These are phyloP conservation scores for Diadumene lineata DNA, from an alignment of 92 coral and sea anemone species.

Conservation along the genomic window DNA sequence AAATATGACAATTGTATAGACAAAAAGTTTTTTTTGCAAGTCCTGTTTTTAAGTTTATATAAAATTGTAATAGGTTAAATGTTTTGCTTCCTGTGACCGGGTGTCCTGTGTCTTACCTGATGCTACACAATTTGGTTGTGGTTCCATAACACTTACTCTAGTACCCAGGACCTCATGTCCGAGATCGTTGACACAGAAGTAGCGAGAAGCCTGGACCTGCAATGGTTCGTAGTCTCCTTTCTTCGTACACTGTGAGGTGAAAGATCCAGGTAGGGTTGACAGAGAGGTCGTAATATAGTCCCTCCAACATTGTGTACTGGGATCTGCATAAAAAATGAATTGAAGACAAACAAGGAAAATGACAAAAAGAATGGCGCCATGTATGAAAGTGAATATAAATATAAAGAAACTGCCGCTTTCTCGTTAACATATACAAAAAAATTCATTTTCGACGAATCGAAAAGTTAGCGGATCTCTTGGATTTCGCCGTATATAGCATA, in stretches of 20 bases:
- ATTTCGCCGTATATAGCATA: neutral
- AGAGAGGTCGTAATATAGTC: slow-evolving; percentile 50
- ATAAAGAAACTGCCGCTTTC: no score
- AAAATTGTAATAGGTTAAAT: no score
- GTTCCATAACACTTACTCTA: slow-evolving; percentile 53
- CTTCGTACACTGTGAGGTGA: slow-evolving; percentile 65
- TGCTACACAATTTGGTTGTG: slow-evolving; percentile 61
- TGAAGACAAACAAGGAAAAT: no score
- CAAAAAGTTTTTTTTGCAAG: no score
- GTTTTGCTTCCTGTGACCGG: no score
- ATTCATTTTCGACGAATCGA: no score
- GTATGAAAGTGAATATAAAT: no score
- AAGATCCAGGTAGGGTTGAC: slow-evolving; percentile 32
- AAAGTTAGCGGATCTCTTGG: no score
- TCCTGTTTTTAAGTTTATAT: no score
- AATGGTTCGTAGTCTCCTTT: slow-evolving; percentile 51
- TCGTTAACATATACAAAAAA: no score
- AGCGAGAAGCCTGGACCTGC: slow-evolving; percentile 64
- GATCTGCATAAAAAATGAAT: neutral
- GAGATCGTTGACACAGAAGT: slow-evolving; percentile 63
- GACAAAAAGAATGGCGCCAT: no score
- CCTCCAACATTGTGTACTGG: slow-evolving; percentile 60
- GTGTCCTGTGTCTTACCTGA: slow-evolving; percentile 41
- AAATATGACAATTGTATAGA: no score
- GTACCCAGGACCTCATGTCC: slow-evolving; percentile 69